Evolutionary conservation across 2,797 vertebrate genomes (phyloP).

Genomic region (Neosilurus mollespiculum): DNA sequence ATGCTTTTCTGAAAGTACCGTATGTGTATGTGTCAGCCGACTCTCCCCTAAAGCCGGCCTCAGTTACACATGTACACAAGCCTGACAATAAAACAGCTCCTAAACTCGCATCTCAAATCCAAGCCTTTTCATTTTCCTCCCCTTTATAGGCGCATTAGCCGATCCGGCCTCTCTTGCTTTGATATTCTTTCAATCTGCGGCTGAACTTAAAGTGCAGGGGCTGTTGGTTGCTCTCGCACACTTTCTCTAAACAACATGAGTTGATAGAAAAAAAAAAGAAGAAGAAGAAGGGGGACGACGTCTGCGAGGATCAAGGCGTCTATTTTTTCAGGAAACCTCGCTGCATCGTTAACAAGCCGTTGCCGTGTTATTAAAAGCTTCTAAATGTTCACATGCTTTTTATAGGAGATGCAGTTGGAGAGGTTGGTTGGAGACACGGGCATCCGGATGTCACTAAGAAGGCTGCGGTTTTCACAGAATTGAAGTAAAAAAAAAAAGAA

Average conservation of each 20-base stretch:
- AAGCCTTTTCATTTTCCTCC: conserved; percentile 24
- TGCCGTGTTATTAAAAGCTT: conserved; percentile 30
- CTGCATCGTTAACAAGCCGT: conserved; percentile 24
- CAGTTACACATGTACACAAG: conserved; percentile 24
- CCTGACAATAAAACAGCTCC: conserved; percentile 35
- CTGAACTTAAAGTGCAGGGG: conserved; percentile 1
- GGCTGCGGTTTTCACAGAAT: neutral
- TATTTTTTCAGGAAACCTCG: conserved; percentile 13
- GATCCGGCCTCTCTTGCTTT: conserved; percentile 6
- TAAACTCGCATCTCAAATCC: conserved; percentile 21
- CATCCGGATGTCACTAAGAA: conserved; percentile 21
- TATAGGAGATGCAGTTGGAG: neutral
- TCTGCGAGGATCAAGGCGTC: neutral
- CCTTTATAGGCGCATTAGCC: conserved; percentile 19
- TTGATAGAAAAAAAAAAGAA: neutral
- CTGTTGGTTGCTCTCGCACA: neutral
- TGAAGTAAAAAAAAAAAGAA: neutral
- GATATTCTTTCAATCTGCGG: conserved; percentile 17
- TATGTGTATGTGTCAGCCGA: neutral
- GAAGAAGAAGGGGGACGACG: neutral
- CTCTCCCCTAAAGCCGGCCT: neutral
- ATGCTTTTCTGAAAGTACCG: neutral
- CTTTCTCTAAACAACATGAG: neutral
- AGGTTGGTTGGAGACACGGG: neutral
- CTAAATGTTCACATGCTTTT: conserved; percentile 22